phyloP scores from a whole-genome alignment of 2,888 invertebrate genomes.

The Pandemis heparana region DNA sequence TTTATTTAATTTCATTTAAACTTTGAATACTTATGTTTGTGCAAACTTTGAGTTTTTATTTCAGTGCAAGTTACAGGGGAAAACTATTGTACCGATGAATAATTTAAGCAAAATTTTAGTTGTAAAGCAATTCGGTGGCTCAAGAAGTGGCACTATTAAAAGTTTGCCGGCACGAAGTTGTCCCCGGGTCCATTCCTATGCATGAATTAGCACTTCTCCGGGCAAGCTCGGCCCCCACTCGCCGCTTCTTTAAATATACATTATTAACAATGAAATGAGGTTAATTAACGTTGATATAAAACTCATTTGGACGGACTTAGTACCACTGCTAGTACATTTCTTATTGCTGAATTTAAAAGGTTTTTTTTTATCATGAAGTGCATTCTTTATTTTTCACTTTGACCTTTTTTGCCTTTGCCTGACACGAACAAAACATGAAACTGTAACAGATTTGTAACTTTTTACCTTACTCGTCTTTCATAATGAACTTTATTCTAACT shows the following conservation, averaged over 20 bases:
- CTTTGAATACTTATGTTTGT: slow-evolving; percentile 4
- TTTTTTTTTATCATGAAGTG: too few species aligned
- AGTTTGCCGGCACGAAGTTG: slow-evolving; percentile 51
- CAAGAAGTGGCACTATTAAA: slow-evolving; percentile 63
- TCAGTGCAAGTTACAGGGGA: not conserved
- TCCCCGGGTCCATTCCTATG: slow-evolving; percentile 57
- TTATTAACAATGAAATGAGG: slow-evolving; percentile 36
- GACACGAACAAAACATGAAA: too few species aligned
- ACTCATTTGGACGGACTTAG: not conserved
- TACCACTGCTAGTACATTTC: not conserved
- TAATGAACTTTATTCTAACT: too few species aligned
- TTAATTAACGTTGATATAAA: slow-evolving; percentile 28
- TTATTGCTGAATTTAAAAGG: too few species aligned
- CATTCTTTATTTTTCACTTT: too few species aligned
- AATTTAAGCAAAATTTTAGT: slow-evolving; percentile 48
- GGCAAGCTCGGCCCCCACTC: slow-evolving; percentile 42
- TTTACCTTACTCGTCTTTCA: too few species aligned
- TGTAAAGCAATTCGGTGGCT: slow-evolving; percentile 55
- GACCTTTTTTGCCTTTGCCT: too few species aligned
- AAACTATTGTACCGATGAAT: slow-evolving; percentile 24
- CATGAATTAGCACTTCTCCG: slow-evolving; percentile 59
- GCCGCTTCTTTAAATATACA: slow-evolving; percentile 39
- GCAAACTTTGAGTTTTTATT: not conserved
- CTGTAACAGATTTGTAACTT: too few species aligned
- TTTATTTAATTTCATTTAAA: slow-evolving; percentile 8